Conservation (phyloP, 2,888 invertebrate species). For the Mystacides longicornis region DNA sequence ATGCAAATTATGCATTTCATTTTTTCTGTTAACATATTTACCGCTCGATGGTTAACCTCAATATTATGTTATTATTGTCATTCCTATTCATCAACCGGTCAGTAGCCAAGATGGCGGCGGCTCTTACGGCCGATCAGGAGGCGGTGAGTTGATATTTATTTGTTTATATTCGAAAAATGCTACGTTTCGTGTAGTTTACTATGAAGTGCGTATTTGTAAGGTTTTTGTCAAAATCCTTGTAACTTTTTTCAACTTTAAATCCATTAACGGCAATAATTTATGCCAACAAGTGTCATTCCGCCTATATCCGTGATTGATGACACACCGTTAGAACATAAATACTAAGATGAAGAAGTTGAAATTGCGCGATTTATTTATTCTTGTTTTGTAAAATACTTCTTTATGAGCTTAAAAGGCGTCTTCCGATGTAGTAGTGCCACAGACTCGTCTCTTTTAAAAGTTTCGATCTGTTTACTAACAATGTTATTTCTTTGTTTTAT, state of each 20-base stretch:
- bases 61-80: too few species aligned
- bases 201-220: background rate
- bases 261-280: conserved; percentile 3
- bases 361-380: too few species aligned
- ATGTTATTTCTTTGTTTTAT: conserved; percentile 16
- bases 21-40: too few species aligned
- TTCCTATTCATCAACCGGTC: conserved; percentile 9
- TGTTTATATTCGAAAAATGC: conserved; percentile 18
- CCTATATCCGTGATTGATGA: conserved; percentile 18
- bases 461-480: conserved; percentile 21
- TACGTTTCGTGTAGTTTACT: background rate
- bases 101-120: conserved; percentile 57
- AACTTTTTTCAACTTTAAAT: background rate
- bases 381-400: too few species aligned
- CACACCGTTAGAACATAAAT: conserved; percentile 19
- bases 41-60: too few species aligned
- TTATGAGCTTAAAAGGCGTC: too few species aligned
- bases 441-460: background rate
- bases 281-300: conserved; percentile 10
- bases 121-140: conserved; percentile 69
- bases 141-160: conserved; percentile 51
- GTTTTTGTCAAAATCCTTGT: conserved; percentile 2
- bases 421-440: background rate
- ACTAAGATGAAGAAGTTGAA: background rate
- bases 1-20: too few species aligned